A percentile compares a stretch with the other conserved stretches of the same genome.
Conservation (phyloP, 1,140 invertebrate genomes). For the Drosophila sp. region DNA sequence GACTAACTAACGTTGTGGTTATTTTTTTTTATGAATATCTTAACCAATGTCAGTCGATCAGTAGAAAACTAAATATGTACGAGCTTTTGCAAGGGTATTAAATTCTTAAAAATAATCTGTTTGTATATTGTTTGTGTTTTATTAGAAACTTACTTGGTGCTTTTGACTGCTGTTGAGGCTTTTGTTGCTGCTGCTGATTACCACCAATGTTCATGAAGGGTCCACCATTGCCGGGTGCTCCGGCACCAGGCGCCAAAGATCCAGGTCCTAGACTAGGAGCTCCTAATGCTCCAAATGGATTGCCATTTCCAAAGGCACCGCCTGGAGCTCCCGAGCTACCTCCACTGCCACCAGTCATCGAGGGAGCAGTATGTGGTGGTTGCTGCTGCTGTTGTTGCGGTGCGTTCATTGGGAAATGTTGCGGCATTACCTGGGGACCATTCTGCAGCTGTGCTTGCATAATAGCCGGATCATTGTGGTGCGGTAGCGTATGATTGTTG, state of each 20-base stretch:
- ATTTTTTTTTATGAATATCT: too few species aligned
- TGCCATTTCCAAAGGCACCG: constrained; percentile 63
- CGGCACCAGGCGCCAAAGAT: constrained; percentile 86
- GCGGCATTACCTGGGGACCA: constrained; percentile 82
- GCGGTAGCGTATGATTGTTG: constrained; percentile 89
- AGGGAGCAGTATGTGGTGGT: constrained; percentile 52
- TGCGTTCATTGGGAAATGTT: constrained; percentile 79
- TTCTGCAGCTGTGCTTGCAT: constrained; percentile 93
- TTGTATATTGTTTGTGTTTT: too few species aligned
- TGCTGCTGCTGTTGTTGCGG: constrained; percentile 68
- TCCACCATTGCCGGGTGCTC: constrained; percentile 86
- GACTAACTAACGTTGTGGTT: too few species aligned
- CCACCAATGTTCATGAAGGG: constrained; percentile 85
- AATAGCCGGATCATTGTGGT: constrained; percentile 97
- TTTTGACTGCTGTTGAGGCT: constrained; percentile 88
- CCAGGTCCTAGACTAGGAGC: constrained; percentile 74
- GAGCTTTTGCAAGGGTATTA: too few species aligned
- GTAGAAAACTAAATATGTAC: too few species aligned
- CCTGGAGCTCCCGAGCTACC: constrained; percentile 54
- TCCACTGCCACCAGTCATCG: constrained; percentile 53
- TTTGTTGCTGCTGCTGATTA: constrained; percentile 86
- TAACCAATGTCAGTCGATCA: too few species aligned
- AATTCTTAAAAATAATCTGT: too few species aligned
- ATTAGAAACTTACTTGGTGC: constrained; percentile 89
- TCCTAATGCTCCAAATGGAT: constrained; percentile 79